Percentiles rank a stretch among this genome's conserved stretches.
These are phyloP conservation scores for Genyomyrus donnyi DNA, from an alignment of 2,113 vertebrate genomes.

Conservation along the genomic window DNA sequence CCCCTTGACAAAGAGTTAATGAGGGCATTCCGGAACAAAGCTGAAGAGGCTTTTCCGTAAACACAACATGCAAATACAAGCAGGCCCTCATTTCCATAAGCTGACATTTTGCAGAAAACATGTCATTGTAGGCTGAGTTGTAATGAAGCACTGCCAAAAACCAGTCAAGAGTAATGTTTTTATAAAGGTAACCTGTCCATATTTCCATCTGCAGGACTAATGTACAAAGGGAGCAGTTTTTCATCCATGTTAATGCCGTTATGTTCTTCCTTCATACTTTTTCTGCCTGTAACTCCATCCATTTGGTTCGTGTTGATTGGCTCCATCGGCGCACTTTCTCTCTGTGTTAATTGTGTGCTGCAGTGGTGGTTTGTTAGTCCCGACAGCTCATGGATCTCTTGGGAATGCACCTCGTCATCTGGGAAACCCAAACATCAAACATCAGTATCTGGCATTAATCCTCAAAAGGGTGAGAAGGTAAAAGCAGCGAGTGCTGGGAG, in stretches of 20 bases:
- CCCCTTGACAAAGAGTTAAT: not conserved
- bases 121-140: slow-evolving; percentile 84
- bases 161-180: slow-evolving; percentile 96
- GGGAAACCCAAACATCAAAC: slow-evolving; percentile 97
- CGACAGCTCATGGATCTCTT: slow-evolving; percentile 89
- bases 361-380: slow-evolving; percentile 92
- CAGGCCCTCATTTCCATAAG: slow-evolving; percentile 90
- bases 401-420: slow-evolving; percentile 97
- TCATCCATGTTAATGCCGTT: slow-evolving; percentile 53
- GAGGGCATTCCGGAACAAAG: not conserved
- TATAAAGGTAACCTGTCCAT: slow-evolving; percentile 95
- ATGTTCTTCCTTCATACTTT: slow-evolving; percentile 1
- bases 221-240: slow-evolving; percentile 64
- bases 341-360: slow-evolving; percentile 88
- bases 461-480: slow-evolving; percentile 39
- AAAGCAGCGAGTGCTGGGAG: slow-evolving; percentile 30
- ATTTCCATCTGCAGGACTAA: slow-evolving; percentile 82
- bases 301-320: slow-evolving; percentile 83
- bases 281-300: slow-evolving; percentile 58
- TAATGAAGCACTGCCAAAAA: slow-evolving; percentile 98
- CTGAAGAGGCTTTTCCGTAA: slow-evolving; percentile 69
- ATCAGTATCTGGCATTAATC: slow-evolving; percentile 99
- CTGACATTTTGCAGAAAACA: slow-evolving; percentile 98
- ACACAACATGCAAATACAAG: slow-evolving; percentile 70
- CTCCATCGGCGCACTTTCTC: slow-evolving; percentile 74